phyloP scores from a whole-genome alignment of 2,113 vertebrate genomes.

The Dunckerocampus dactyliophorus region DNA sequence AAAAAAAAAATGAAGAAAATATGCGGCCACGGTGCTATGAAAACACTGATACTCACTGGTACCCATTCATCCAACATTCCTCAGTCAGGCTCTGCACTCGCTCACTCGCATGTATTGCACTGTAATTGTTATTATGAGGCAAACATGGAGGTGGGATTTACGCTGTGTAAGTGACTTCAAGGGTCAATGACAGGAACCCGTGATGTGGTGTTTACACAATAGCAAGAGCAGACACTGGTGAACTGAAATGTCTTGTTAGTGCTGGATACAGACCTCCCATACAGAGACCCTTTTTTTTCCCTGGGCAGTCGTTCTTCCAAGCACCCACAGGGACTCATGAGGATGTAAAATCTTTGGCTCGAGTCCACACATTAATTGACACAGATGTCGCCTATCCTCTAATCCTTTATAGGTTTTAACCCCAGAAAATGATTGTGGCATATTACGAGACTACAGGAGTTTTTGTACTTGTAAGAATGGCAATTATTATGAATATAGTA shows the following conservation, averaged over 20 bases:
- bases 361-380: not conserved
- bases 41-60: slow-evolving; percentile 49
- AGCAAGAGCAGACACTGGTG: slow-evolving; percentile 30
- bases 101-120: slow-evolving; percentile 38
- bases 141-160: slow-evolving; percentile 49
- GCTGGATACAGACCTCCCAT: slow-evolving; percentile 47
- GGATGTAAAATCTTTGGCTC: not conserved
- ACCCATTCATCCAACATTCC: slow-evolving; percentile 48
- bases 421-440: not conserved
- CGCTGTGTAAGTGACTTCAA: slow-evolving; percentile 45
- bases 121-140: slow-evolving; percentile 45
- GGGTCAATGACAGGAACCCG: slow-evolving; percentile 57
- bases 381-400: not conserved
- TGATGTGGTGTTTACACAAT: slow-evolving; percentile 60
- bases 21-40: slow-evolving; percentile 31
- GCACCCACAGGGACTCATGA: too few relatives aligned
- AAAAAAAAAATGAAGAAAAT: slow-evolving; percentile 29
- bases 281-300: slow-evolving; percentile 12
- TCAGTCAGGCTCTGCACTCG: slow-evolving; percentile 20
- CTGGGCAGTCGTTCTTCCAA: not conserved
- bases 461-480: not conserved
- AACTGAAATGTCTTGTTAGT: slow-evolving; percentile 55
- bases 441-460: not conserved
- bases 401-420: not conserved
- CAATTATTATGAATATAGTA: too few relatives aligned